Evolutionary conservation across 2,797 vertebrate species (phyloP).

Genomic region (Perodicticus potto): DNA sequence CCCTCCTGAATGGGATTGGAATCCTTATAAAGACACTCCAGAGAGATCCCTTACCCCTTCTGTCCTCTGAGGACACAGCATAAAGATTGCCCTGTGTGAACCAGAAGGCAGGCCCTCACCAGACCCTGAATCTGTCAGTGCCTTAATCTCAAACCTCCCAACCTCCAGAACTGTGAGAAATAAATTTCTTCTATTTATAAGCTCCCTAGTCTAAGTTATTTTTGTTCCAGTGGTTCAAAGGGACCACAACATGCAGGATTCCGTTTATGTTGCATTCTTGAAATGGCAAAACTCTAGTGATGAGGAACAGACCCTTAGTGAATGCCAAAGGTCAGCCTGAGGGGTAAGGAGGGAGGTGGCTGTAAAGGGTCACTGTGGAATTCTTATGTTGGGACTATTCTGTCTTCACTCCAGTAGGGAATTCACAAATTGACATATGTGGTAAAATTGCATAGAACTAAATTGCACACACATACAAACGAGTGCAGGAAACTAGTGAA

Average conservation of each 20-base stretch:
- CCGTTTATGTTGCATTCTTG: not conserved
- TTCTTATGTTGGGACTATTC: not conserved
- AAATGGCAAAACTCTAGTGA: not conserved
- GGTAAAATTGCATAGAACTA: not conserved
- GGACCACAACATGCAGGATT: not conserved
- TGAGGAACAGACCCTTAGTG: not conserved
- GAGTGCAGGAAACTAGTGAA: not conserved
- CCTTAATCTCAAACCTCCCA: not conserved
- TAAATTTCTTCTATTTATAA: not conserved
- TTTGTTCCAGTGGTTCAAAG: not conserved
- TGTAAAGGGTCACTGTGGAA: rapidly evolving
- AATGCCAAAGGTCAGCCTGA: not conserved
- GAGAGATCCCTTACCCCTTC: too few species aligned
- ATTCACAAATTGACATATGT: not conserved
- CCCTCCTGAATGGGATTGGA: not conserved
- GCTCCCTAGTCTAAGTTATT: not conserved
- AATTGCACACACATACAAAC: not conserved
- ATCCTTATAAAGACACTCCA: not conserved
- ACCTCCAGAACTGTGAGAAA: not conserved
- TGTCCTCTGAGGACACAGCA: not conserved
- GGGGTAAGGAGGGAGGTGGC: not conserved
- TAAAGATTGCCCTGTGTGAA: not conserved
- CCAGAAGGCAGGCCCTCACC: not conserved
- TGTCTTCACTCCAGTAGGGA: not conserved
- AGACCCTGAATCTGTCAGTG: not conserved